Evolutionary conservation across 2,888 invertebrate species (phyloP), one percentile per base, ranked within the genome.

Genomic region (Uropetala carovei): DNA sequence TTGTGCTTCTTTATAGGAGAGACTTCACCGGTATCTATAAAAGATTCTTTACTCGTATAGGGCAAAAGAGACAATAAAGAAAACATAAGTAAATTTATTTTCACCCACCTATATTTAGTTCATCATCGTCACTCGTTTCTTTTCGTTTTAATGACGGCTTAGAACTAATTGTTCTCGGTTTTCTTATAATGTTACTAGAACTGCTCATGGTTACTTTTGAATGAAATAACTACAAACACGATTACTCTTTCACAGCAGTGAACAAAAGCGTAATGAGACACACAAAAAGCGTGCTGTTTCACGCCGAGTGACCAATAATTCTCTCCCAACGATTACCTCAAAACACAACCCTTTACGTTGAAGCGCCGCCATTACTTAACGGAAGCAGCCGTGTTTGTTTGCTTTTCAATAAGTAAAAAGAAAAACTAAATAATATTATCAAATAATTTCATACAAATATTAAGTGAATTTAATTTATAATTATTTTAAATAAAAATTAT

Each of bases 1-100:
- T 97, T 97, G 94, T 96, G 96, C 93, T 96, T 96, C 94, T 97
- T 97, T 93, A 95, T 95, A 18, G 96, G 95, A 5, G 96, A 89
- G 60, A 89, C 43, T 68, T 89, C 89, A 16, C 89, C 68, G 14
- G 89, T 43, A 64, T 89, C 89, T 89, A 43, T 58, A 60, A 86
- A 68, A 14, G 16, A 43, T 3, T 75, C 16, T 5, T 7, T 14
- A 89, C 43, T 59, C 8, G 13, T 56, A 14, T 57, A 59, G n/a
- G 58, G 7, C 5, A 43, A 13, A 57, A 4, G 10, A 57, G 22
- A 59, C 59, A 22, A 86, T 11, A 22, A 7, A 56, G 9, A 43
- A 58, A 18, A 84, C 57, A 57, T 27, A 2, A 60, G 30, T 43
- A 27, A 9, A 83, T n/a, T 83, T 56, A 30, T 0, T 16, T 9